Evolutionary conservation across 2,888 invertebrate species (phyloP), one percentile per base, ranked within the genome.

Genomic region (Coleophora deauratella): DNA sequence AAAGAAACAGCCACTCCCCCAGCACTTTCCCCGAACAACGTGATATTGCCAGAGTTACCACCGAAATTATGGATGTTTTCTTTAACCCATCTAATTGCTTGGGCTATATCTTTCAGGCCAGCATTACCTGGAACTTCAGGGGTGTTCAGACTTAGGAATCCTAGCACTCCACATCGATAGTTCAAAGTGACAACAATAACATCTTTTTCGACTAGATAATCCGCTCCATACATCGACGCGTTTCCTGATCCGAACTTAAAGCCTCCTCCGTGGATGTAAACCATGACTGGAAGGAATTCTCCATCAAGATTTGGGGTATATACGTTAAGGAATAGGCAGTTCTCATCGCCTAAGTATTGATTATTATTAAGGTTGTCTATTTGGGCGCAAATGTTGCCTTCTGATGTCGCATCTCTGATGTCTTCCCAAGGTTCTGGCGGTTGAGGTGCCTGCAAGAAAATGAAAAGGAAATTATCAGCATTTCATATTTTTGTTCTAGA

Each of bases 271-370:
- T 89, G 89, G 38, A 88, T 73, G 64, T 66, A 89, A 1, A 89
- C 64, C 88, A 89, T 88, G 7, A 89, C 88, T 0, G 89, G 88
- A 0, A 81, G 68, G 55, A 77, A 73, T 1, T 69, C 72, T 0
- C 73, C 71, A 36, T 87, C 84, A 36, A 91, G 63, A 47, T 80
- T 86, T 0, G 91, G 90, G 0, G 89, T 88, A 69, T 89, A 91
- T 0, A 92, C 87, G 61, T 91, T 92, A 2, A 92, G 73, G 61
- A 90, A 91, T 0, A 92, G 81, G 52, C 92, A 92, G 66, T 92
- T 91, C 52, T 92, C 92, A 38, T 71, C 78, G 0, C 90, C 90
- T 0, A 71, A 56, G 44, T 82, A 82, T 3, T 71, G 54, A 37
- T 85, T 79, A 42, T 72, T 55, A n/a, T 66, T 52, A 10, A 77